Evolutionary conservation across 2,113 vertebrate species (phyloP), one percentile per base, ranked within the genome.

Genomic region (Heptranchias perlo): DNA sequence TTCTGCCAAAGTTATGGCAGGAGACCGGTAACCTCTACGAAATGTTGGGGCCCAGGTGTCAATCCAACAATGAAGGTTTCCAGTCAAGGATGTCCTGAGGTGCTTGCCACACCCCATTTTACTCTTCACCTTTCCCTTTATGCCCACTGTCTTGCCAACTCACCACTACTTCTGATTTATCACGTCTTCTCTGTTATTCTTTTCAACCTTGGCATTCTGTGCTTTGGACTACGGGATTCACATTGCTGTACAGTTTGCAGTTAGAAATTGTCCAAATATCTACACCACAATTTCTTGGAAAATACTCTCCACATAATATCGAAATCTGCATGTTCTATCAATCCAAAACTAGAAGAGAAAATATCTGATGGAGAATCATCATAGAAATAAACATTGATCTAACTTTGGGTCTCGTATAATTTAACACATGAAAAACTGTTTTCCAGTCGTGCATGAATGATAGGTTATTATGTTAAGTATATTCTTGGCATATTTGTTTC

Each of bases 391-490:
- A 44, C 16, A 82, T 82, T 82, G n/a, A 21, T 82, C 78, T 44
- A 82, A 82, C 39, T 82, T 82, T 47, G 78, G 78, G 78, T 21
- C 78, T 23, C 21, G n/a, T 21, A 82, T 47, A 82, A 82, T 47
- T 82, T 21, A 82, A 82, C 16, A 44, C 39, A 47, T 47, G 78
- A 82, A 82, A 82, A 82, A 82, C 21, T 82, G 44, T 82, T 44
- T 47, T 82, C 1, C 78, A 47, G 78, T 47, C 39, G 47, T 6
- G 39, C 78, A 47, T 82, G 78, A 82, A 82, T 16, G 44, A 39
- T 82, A 82, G 39, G 78, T 82, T 82, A 82, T 82, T 82, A 82
- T 82, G 78, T 82, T 44, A 82, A 82, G 78, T 82, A 47, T 47
- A 82, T 82, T 44, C 39, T 47, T 82, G 39, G 18, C 39, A 44